These are phyloP conservation scores for Rhorus exstirpatorius DNA, from an alignment of 2,888 invertebrate species.

Conservation along the genomic window DNA sequence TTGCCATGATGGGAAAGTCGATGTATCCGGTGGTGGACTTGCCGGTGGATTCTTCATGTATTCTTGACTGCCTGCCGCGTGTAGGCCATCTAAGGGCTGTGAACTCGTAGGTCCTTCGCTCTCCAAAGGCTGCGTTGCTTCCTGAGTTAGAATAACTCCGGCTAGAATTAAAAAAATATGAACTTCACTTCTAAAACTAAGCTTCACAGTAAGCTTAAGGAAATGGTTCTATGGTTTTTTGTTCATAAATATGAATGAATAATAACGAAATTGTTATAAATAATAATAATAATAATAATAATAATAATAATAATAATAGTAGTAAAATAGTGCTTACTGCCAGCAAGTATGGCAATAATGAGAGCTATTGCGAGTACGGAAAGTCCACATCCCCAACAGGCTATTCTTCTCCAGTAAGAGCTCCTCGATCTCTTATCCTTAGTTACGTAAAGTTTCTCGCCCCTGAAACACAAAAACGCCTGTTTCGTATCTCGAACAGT, in stretches of 20 bases:
- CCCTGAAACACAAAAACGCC: conserved; percentile 88
- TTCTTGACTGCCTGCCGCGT: conserved; percentile 85
- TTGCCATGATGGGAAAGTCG: conserved; percentile 82
- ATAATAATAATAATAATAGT: conserved; percentile 69
- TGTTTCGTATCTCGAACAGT: background rate
- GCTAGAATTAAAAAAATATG: conserved; percentile 88
- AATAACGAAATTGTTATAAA: background rate
- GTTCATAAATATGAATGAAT: conserved; percentile 8
- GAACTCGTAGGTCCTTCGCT: conserved; percentile 85
- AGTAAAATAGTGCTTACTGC: conserved; percentile 87
- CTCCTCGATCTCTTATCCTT: conserved; percentile 92
- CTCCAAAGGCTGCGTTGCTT: conserved; percentile 87
- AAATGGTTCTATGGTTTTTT: no score
- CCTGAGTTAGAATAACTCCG: conserved; percentile 90
- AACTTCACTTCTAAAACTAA: no score
- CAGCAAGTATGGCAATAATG: conserved; percentile 91
- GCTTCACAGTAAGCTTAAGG: no score
- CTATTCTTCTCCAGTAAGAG: conserved; percentile 88
- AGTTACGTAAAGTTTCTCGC: conserved; percentile 93
- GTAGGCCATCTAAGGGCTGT: conserved; percentile 88
- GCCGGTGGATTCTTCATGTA: conserved; percentile 82
- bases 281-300: conserved; percentile 69
- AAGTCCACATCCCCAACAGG: conserved; percentile 91
- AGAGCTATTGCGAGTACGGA: conserved; percentile 89
- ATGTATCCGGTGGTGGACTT: conserved; percentile 82